Evolutionary conservation across 2,888 invertebrate genomes (phyloP), one percentile per base, ranked within the genome.

Genomic region (Mechanitis mazaeus): DNA sequence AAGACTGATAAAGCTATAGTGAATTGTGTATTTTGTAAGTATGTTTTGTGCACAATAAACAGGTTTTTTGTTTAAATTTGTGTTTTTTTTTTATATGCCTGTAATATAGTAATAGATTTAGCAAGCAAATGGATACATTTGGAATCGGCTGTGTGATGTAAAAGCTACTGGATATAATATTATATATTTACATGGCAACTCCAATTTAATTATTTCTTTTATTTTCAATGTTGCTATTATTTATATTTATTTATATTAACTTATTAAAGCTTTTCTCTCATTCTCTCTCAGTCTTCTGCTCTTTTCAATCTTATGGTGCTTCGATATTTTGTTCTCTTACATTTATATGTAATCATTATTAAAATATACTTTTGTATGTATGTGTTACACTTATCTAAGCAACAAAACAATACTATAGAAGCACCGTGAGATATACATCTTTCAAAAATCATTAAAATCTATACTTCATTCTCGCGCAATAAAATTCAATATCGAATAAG

Each of bases 31-130:
- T 83, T 85, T 87, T 89, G 81, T 88, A 85, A 84, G 83, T 83
- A 80, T 83, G 79, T 86, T 87, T 84, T 87, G 83, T 87, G 89
- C 89, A 86, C 87, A 90, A 89, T 88, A 88, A 88, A 90, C 77
- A 62, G 80, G 75, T 83, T 85, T 85, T 81, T 84, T 83, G 80
- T 79, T 81, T 78, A 75, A 77, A 81, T 81, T 84, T 83, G 84
- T 85, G 84, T 83, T 84, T 85, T 84, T 81, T 71, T 70, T 67
- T 72, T 68, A 71, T 62, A 68, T 64, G 45, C 58, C 65, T 65
- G 64, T 65, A 71, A 68, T 69, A 69, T 61, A 54, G 58, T 71
- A 73, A 55, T 33, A 33, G 55, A 54, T 73, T 80, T 81, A 82
- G 83, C 84, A 82, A 79, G 82, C 84, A 83, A 84, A 81, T 76